Evolutionary conservation across 2,797 vertebrate species (phyloP).

Genomic region (Coreius guichenoti): DNA sequence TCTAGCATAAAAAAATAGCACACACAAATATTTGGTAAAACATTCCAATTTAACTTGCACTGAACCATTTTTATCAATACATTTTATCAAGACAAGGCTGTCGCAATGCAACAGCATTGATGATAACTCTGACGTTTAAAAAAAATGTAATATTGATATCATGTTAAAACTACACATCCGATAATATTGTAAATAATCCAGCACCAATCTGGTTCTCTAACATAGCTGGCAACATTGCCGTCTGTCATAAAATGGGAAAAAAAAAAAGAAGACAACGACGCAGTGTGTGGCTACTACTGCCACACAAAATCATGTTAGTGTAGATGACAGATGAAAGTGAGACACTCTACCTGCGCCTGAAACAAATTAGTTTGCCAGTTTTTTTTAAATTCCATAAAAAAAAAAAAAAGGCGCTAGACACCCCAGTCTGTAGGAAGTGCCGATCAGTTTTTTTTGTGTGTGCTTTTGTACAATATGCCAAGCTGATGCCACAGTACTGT

Average conservation of each 20-base stretch:
- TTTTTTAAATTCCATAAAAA: background rate
- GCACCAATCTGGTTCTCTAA: background rate
- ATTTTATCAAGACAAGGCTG: background rate
- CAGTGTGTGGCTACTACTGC: background rate
- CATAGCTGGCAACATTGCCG: background rate
- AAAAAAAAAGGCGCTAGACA: background rate
- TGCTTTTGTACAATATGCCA: background rate
- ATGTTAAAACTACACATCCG: background rate
- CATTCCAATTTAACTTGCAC: background rate
- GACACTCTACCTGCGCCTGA: background rate
- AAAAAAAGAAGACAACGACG: background rate
- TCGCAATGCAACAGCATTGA: background rate
- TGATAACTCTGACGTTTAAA: background rate
- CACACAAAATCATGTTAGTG: background rate
- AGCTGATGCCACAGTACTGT: background rate
- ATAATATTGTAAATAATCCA: background rate
- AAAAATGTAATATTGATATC: background rate
- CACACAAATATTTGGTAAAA: background rate
- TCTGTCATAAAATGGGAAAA: background rate
- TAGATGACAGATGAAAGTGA: background rate
- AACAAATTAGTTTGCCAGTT: background rate
- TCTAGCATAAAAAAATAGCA: background rate
- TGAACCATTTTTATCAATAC: background rate
- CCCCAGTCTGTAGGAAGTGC: background rate
- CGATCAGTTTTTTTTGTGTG: background rate